Evolutionary conservation across 1,140 invertebrate species (phyloP).

Genomic region (Brachionus rubens): DNA sequence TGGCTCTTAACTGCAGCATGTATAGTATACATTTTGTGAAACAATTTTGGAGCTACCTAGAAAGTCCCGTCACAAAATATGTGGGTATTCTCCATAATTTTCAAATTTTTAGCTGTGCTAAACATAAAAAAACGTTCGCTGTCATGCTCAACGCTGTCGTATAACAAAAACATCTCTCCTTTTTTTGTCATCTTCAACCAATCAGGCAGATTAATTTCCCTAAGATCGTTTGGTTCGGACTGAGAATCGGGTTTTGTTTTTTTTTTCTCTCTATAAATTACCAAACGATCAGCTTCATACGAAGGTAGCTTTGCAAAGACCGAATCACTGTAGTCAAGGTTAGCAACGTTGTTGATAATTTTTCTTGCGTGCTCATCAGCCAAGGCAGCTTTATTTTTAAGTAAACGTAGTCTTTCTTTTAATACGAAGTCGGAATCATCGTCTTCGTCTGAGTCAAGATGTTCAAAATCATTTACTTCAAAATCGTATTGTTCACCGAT

Average conservation of each 20-base stretch:
- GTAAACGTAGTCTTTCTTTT: neutral
- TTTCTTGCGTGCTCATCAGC: constrained; percentile 11
- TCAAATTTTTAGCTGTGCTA: constrained; percentile 20
- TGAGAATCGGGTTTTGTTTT: neutral
- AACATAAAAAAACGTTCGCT: neutral
- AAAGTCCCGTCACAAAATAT: constrained; percentile 16
- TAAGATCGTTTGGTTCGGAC: neutral
- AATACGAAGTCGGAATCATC: neutral
- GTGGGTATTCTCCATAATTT: neutral
- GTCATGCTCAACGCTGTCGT: neutral
- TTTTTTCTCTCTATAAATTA: constrained; percentile 23
- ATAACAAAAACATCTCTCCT: neutral
- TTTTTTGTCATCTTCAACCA: neutral
- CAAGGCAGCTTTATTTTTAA: neutral
- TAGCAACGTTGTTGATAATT: neutral
- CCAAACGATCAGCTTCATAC: too few relatives aligned
- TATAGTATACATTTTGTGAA: constrained; percentile 6
- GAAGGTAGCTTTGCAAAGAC: neutral
- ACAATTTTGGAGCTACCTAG: constrained; percentile 12
- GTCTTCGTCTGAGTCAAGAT: neutral
- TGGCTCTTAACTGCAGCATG: neutral
- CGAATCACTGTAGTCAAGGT: neutral
- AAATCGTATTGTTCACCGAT: constrained; percentile 11
- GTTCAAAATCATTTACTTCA: too few relatives aligned
- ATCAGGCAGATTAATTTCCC: neutral